A percentile compares a stretch with the other conserved stretches of the same genome.
Conservation (phyloP, 2,113 vertebrate genomes). For the Jaculus jaculus region DNA sequence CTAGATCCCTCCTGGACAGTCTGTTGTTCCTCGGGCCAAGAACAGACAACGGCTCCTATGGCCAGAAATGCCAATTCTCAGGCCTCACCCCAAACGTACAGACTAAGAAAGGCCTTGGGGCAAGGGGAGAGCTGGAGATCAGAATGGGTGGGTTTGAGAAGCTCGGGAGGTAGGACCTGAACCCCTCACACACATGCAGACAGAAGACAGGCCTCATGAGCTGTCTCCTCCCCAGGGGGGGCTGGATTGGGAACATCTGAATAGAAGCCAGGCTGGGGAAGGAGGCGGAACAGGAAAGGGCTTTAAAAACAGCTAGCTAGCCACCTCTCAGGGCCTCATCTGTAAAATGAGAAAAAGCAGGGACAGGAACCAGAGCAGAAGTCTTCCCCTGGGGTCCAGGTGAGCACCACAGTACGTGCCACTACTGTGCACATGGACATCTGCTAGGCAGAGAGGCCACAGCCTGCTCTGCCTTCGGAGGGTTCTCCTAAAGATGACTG, state of each 20-base stretch:
- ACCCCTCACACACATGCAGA: neutral
- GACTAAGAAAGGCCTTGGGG: neutral
- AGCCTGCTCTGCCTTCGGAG: neutral
- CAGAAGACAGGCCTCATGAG: no score
- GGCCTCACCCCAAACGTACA: neutral
- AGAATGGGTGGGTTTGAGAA: neutral
- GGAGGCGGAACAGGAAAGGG: neutral
- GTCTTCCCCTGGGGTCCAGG: neutral
- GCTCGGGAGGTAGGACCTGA: no score
- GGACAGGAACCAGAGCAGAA: neutral
- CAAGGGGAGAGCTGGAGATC: no score
- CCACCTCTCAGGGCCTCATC: neutral
- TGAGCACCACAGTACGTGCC: neutral
- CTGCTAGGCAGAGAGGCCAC: neutral
- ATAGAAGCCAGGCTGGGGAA: neutral
- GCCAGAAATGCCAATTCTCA: neutral
- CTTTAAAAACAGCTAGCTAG: neutral
- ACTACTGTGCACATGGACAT: rapidly evolving
- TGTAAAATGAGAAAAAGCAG: neutral
- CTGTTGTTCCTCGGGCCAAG: neutral
- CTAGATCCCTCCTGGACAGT: neutral
- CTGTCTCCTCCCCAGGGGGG: no score
- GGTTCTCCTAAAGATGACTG: neutral
- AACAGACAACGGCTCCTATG: rapidly evolving
- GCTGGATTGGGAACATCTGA: neutral